phyloP scores from a whole-genome alignment of 2,113 vertebrate genomes.

The Paracanthobrama guichenoti region DNA sequence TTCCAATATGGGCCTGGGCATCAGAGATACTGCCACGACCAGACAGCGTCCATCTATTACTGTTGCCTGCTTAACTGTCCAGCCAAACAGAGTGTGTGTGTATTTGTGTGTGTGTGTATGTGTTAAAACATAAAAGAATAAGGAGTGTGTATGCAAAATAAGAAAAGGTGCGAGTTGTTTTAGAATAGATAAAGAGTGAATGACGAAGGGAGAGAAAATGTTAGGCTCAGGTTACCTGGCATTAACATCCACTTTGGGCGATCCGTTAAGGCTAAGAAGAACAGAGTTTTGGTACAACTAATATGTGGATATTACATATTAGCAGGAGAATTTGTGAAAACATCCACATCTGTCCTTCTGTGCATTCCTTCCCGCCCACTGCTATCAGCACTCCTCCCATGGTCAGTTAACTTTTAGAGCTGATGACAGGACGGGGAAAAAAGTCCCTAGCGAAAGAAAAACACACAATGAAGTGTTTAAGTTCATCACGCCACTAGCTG shows the following conservation, averaged over 20 bases:
- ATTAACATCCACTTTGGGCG: not conserved
- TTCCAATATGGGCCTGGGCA: constrained; percentile 60
- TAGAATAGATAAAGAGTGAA: not conserved
- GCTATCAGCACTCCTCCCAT: constrained; percentile 16
- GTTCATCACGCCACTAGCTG: constrained; percentile 70
- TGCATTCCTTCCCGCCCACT: not conserved
- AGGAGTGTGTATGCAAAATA: not conserved
- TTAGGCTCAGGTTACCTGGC: not conserved
- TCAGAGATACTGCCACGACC: constrained; percentile 59
- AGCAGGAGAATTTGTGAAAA: constrained; percentile 8
- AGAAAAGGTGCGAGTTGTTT: constrained; percentile 23
- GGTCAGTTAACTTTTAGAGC: constrained; percentile 44
- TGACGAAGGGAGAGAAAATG: not conserved
- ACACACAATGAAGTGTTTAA: constrained; percentile 76
- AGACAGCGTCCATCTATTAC: constrained; percentile 55
- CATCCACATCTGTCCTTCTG: constrained; percentile 40
- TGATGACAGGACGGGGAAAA: not conserved
- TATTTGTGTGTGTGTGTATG: constrained; percentile 2
- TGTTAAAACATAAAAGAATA: constrained; percentile 3
- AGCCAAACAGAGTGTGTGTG: constrained; percentile 48
- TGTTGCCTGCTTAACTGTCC: constrained; percentile 50
- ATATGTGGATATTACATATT: not conserved
- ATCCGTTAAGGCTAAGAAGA: not conserved
- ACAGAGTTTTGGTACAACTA: not conserved
- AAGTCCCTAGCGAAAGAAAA: constrained; percentile 44